Evolutionary conservation across 2,797 vertebrate genomes (phyloP).

Genomic region (Galagoides demidoff): DNA sequence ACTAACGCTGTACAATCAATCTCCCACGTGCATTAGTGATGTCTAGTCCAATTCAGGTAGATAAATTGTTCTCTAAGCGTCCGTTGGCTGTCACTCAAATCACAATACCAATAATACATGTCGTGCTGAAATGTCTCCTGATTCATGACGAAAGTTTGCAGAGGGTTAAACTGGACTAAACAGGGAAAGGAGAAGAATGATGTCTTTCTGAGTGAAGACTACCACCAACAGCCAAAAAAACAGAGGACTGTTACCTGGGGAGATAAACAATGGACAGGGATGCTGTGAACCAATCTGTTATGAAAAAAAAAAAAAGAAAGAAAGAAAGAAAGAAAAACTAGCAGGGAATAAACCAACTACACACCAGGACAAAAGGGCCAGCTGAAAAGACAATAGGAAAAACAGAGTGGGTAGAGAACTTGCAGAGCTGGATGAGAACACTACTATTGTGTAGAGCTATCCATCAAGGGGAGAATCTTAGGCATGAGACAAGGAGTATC

Average conservation of each 20-base stretch:
- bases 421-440: neutral
- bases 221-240: neutral
- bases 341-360: neutral
- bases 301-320: constrained; percentile 3
- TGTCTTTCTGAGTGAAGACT: neutral
- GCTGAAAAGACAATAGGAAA: constrained; percentile 15
- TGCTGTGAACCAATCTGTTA: neutral
- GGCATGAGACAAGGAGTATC: neutral
- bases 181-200: neutral
- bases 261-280: neutral
- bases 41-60: constrained; percentile 72
- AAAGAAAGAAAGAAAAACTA: constrained; percentile 4
- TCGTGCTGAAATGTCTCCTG: constrained; percentile 44
- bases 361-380: neutral
- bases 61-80: constrained; percentile 75
- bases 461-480: neutral
- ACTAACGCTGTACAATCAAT: constrained; percentile 69
- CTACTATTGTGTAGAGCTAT: neutral
- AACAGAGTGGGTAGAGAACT: accelerated
- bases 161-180: constrained; percentile 42
- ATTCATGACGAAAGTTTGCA: neutral
- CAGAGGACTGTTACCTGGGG: neutral
- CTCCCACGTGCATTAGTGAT: constrained; percentile 72
- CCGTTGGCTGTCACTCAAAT: constrained; percentile 71
- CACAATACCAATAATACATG: constrained; percentile 48